Evolutionary conservation across 2,797 vertebrate species (phyloP), one percentile per base, ranked within the genome.

Genomic region (Eidolon dupreanum): DNA sequence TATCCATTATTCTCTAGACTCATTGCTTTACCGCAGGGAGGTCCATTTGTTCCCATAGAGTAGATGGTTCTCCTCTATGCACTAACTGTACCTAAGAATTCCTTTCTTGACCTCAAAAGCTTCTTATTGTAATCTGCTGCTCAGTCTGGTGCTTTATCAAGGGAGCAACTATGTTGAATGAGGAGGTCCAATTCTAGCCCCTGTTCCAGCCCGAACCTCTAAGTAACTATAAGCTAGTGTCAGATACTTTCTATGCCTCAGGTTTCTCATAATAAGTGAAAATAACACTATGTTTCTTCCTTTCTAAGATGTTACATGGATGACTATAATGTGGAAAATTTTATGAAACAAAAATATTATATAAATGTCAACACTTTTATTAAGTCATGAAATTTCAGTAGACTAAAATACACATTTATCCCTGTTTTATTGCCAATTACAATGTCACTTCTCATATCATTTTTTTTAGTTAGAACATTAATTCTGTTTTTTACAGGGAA

Each of bases 261-360:
- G 11, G 15, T 36, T 70, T 93, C 75, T 70, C 84, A 55, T 24
- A 38, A 36, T 66, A 90, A 49, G 15, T 38, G 36, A 61, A 20
- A 38, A 31, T 41, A 78, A 41, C n/a, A 75, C 55, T 82, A 33
- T 7, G 16, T 73, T 71, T 84, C n/a, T 79, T 85, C 31, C 57
- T 94, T 91, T 93, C 38, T 83, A 49, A 38, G 43, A 59, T 51
- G 19, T 85, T 57, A 74, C 6, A 95, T 13, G 83, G 22, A 81
- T 59, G 5, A 92, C 61, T 22, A 31, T 1, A 74, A 77, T 5
- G 10, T 36, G 0, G 36, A 51, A 57, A 90, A 74, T 28, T 57
- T 63, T 88, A n/a, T 87, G n/a, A 87, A 88, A 33, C 94, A 92
- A 96, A 82, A 86, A 73, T 55, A 38, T 33, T 65, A 61, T 9